phyloP scores from a whole-genome alignment of 2,888 invertebrate genomes.

The Priocnemis perturbator region DNA sequence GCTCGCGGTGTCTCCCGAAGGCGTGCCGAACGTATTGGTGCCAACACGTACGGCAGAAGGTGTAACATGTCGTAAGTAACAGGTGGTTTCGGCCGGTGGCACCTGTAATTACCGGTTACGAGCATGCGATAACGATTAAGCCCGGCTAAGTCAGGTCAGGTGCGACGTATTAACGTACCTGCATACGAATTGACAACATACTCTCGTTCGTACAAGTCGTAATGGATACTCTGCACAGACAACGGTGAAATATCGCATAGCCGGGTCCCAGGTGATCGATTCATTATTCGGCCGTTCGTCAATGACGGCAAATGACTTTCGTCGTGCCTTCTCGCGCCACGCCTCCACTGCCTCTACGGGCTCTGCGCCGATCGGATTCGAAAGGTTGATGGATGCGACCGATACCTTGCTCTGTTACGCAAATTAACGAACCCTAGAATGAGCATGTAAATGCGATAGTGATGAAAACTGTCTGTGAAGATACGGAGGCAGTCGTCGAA shows the following conservation, averaged over 20 bases:
- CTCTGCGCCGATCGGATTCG: too few species aligned
- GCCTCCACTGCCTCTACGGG: too few species aligned
- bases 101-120: slow-evolving; percentile 61
- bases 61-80: slow-evolving; percentile 53
- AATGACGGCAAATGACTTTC: background rate
- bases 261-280: slow-evolving; percentile 3
- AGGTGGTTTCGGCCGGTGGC: slow-evolving; percentile 57
- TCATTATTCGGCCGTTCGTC: background rate
- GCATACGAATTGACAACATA: slow-evolving; percentile 40
- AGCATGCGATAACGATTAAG: slow-evolving; percentile 53
- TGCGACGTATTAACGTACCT: slow-evolving; percentile 42
- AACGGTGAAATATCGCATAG: slow-evolving; percentile 4
- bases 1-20: too few species aligned
- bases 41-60: slow-evolving; percentile 21
- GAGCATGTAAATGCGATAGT: too few species aligned
- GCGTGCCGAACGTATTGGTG: too few species aligned
- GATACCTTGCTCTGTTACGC: too few species aligned
- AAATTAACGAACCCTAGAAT: too few species aligned
- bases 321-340: too few species aligned
- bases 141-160: slow-evolving; percentile 44
- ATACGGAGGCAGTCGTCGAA: too few species aligned
- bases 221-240: background rate
- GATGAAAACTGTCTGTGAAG: too few species aligned
- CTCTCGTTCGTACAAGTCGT: background rate
- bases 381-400: too few species aligned